phyloP scores from a whole-genome alignment of 2,888 invertebrate genomes.

The Callyntrura sp. region DNA sequence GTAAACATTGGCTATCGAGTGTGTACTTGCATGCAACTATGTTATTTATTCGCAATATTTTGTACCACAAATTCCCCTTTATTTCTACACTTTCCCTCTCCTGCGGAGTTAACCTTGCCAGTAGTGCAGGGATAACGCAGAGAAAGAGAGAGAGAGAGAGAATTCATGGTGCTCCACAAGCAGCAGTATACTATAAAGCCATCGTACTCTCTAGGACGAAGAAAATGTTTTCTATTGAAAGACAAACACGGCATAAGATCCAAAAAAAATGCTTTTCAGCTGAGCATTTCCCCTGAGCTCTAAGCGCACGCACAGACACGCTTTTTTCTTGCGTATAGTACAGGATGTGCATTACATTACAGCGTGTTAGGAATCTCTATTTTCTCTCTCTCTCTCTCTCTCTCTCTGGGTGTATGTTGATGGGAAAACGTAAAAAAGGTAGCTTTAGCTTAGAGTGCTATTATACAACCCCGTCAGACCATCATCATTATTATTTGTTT shows the following conservation, averaged over 20 bases:
- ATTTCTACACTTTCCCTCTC: too few relatives aligned
- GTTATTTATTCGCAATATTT: not conserved
- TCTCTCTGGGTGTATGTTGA: not conserved
- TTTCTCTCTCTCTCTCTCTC: not conserved
- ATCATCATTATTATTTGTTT: constrained; percentile 21
- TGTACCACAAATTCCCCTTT: too few relatives aligned
- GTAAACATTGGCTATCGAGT: too few relatives aligned
- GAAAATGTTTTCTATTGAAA: not conserved
- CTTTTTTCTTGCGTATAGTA: not conserved
- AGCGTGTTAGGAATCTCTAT: too few relatives aligned
- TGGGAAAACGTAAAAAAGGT: constrained; percentile 13
- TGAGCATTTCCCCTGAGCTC: too few relatives aligned
- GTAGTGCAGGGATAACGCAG: too few relatives aligned
- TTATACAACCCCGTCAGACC: constrained; percentile 24
- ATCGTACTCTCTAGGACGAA: not conserved
- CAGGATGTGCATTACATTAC: not conserved
- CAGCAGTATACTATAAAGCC: not conserved
- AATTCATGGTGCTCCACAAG: too few relatives aligned
- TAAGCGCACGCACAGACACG: not conserved
- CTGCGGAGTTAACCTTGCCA: too few relatives aligned
- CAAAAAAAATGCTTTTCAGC: too few relatives aligned
- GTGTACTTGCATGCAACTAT: not conserved
- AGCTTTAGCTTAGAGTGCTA: constrained; percentile 22
- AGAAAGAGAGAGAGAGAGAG: too few relatives aligned
- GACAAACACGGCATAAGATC: not conserved